phyloP scores from a whole-genome alignment of 2,888 invertebrate species.

The Pristionchus fissidentatus region DNA sequence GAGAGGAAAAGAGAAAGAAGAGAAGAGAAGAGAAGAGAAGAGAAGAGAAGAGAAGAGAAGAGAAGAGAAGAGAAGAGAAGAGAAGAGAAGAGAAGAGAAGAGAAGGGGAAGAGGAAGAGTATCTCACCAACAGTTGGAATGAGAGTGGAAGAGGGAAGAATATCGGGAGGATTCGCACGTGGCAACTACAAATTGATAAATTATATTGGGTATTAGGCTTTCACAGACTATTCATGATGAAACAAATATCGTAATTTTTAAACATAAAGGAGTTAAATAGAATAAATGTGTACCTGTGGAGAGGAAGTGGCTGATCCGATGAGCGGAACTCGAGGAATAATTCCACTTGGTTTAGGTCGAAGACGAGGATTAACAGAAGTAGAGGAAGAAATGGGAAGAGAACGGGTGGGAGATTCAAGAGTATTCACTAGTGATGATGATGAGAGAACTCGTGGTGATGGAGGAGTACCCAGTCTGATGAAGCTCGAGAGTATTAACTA shows the following conservation, averaged over 20 bases:
- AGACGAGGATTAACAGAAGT: conserved; percentile 74
- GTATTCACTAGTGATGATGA: conserved; percentile 38
- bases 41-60: background rate
- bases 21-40: background rate
- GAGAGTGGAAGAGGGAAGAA: conserved; percentile 43
- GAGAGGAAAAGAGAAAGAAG: background rate
- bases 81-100: background rate
- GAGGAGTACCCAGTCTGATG: conserved; percentile 32
- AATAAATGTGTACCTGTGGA: conserved; percentile 17
- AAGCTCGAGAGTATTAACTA: too few relatives aligned
- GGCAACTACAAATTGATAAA: background rate
- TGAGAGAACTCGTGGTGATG: background rate
- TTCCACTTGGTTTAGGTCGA: conserved; percentile 71
- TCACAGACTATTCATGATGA: background rate
- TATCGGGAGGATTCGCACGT: conserved; percentile 17
- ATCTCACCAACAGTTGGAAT: conserved; percentile 29
- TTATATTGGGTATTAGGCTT: background rate
- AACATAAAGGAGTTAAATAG: background rate
- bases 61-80: background rate
- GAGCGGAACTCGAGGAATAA: conserved; percentile 58
- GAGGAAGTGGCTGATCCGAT: conserved; percentile 37
- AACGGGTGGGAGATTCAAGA: conserved; percentile 6
- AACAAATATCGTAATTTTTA: background rate
- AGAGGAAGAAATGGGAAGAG: conserved; percentile 51
- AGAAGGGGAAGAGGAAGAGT: background rate